Conservation (phyloP, 2,888 invertebrate species). For the Nomada fabriciana region DNA sequence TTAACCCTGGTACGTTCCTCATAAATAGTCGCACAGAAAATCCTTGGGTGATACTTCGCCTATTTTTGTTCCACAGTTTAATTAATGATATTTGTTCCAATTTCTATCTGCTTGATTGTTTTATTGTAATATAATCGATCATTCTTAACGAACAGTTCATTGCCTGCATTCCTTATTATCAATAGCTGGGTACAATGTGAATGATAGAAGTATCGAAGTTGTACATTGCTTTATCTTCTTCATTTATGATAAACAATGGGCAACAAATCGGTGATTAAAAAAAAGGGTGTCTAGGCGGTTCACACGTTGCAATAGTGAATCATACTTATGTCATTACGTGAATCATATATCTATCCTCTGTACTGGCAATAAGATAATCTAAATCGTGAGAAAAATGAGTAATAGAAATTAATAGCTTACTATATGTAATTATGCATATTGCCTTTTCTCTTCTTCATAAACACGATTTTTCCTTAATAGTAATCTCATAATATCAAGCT, state of each 20-base stretch:
- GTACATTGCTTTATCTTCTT: not conserved
- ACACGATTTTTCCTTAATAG: no score
- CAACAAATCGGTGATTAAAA: conserved; percentile 18
- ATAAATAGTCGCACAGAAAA: no score
- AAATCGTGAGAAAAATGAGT: no score
- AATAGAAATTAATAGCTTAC: no score
- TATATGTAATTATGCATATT: no score
- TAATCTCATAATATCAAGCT: no score
- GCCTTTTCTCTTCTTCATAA: no score
- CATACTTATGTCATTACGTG: not conserved
- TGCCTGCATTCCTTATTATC: not conserved
- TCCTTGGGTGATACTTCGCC: no score
- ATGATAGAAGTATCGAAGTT: no score
- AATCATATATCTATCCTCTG: no score
- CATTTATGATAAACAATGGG: conserved; percentile 14
- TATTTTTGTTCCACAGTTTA: not conserved
- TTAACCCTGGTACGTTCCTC: conserved; percentile 37
- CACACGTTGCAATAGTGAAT: conserved; percentile 16
- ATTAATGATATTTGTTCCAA: not conserved
- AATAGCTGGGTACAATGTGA: not conserved
- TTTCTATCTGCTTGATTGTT: no score
- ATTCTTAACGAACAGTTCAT: not conserved
- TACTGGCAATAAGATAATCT: no score
- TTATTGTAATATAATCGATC: not conserved
- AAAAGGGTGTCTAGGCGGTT: conserved; percentile 10